Evolutionary conservation across 2,888 invertebrate species (phyloP), one percentile per base, ranked within the genome.

Genomic region (Kryphioiulus occultus): DNA sequence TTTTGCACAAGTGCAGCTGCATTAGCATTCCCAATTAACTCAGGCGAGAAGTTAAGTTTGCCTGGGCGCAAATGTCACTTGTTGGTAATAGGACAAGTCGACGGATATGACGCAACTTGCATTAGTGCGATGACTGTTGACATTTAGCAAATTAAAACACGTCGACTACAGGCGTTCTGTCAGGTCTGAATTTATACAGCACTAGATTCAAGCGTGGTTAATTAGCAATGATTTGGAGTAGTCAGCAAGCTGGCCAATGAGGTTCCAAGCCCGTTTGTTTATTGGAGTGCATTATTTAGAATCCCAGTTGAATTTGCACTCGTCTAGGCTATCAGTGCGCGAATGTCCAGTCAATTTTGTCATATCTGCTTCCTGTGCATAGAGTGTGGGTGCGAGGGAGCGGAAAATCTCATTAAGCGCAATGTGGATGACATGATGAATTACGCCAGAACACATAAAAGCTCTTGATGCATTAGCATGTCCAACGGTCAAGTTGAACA

Each of bases 361-460:
- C 68, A 68, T 68, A 68, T 68, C 68, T 68, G 26, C 26, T 26
- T 68, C 26, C 68, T 68, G 68, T 0, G 26, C 68, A 26, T 26
- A 12, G 22, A 68, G 26, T 68, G 68, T 7, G 26, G 22, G 68
- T 26, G 68, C 68, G 26, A 10, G 26, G 7, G 22, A 68, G 68
- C 68, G 22, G 22, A 26, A 68, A 68, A 68, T 68, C 68, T 68
- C 68, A 68, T 68, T 68, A 26, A 26, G 68, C 26, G 26, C 68
- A 68, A 68, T 68, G 68, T n/a, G 68, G 68, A 68, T 22, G 68
- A 68, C 68, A 68, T 68, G 68, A 68, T 68, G 68, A 68, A 68
- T 68, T 68, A 68, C 68, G 68, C 68, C n/a, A 26, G 26, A 68
- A 68, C 68, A 68, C 68, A 68, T 68, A 68, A 68, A 68, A 68